Base-by-base conservation (phyloP, 2,888 invertebrate species). In the Drosophila leonis region DNA sequence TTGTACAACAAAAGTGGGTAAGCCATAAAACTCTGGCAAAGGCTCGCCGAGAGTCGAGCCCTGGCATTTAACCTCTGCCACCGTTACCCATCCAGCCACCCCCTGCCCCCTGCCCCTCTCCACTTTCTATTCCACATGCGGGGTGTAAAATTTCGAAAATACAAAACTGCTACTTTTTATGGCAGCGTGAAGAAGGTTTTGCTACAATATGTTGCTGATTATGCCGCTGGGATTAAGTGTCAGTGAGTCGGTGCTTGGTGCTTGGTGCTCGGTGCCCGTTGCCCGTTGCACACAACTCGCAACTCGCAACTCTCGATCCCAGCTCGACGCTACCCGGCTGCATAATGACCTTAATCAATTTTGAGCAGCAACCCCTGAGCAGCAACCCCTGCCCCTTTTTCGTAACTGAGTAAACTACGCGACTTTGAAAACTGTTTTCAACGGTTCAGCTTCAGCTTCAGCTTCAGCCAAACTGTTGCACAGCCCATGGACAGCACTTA, bases 151-250 rank as follows among this genome's bases (percentile, higher is more conserved):
- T 88, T 82, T 83, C 66, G 62, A 73, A 73, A 76, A 78, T 73
- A 86, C 82, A 84, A 82, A 82, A 75, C 72, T 82, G 79, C 72
- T 74, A 77, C 75, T 74, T 75, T 82, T 85, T 81, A 79, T 82
- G 78, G 66, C 81, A 75, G 78, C 56, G 80, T 81, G 72, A 82
- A 83, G 75, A 77, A 84, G 75, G 73, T 85, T 85, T 86, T 88
- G 89, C 87, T 89, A 83, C 87, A 88, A 88, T 88, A 88, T 88
- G 87, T 88, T 89, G 86, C 90, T 88, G 87, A 88, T 88, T 89
- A 88, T 82, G 82, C 87, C 87, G 86, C 82, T 89, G 87, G 87
- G 87, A 88, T 84, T 89, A 87, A 82, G 88, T 88, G 86, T 88
- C 84, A 83, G 83, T 80, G 69, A 73, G 81, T 65, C 69, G 72